Base-by-base conservation (phyloP, 2,797 vertebrate species). In the Echeneis naucrates region DNA sequence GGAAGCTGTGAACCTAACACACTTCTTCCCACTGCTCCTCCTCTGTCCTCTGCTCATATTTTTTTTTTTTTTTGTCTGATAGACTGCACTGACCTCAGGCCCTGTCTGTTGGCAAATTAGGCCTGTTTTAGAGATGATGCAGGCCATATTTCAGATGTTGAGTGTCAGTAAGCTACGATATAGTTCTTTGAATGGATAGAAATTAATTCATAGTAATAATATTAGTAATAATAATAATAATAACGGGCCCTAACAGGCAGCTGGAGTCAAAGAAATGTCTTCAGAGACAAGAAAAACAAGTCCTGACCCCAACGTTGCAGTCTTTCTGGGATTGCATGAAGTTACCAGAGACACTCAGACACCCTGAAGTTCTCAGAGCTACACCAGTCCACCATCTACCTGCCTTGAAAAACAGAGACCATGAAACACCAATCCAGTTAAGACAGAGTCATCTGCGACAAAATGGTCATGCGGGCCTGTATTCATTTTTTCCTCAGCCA, bases 1-100 rank as follows among this genome's bases (percentile, higher is more conserved):
- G 58, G 80, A 81, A 75, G 67, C 81, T 72, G 81, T 63, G 79
- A 83, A 86, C 77, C 85, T 42, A 75, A 74, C 80, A 62, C 73
- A 45, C 33, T 23, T 79, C 71, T 61, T 65, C 78, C 65, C 26
- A 10, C 58, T 58, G 74, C 61, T 76, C 42, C 63, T 83, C 61
- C 58, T 62, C 66, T 68, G 64, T 55, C 73, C 57, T 64, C 53
- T 30, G 58, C 66, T 70, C 65, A 51, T 51, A 57, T 58, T 58
- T 45, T 21, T n/a, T n/a, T n/a, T n/a, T n/a, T n/a, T n/a, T n/a
- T 73, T 66, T 60, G 38, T 45, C 57, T 45, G 16, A 17, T 1
- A 16, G 71, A 58, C 60, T 55, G 35, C n/a, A 2, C 37, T 37
- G 35, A 44, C 71, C 58, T 66, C 33, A 32, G 55, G 40, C 53